Evolutionary conservation across 1,140 invertebrate species (phyloP).

Genomic region (Antheraea mylitta): DNA sequence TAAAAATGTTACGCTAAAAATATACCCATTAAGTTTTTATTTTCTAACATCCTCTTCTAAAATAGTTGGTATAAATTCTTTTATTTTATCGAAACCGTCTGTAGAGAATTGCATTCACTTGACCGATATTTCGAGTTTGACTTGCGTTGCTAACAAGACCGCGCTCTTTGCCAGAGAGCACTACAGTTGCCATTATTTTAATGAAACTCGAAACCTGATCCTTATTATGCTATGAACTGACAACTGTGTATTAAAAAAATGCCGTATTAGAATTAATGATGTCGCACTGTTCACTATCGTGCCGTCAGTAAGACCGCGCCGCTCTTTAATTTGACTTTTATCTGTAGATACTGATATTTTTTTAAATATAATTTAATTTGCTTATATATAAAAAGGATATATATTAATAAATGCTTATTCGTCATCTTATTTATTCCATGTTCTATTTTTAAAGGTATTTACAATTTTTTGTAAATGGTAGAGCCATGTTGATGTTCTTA

Average conservation of each 20-base stretch:
- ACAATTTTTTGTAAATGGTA: too few species aligned
- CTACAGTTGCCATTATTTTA: neutral
- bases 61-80: neutral
- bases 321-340: too few species aligned
- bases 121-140: neutral
- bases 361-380: too few species aligned
- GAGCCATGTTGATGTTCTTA: too few species aligned
- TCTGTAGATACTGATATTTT: neutral
- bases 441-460: too few species aligned
- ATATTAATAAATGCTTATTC: too few species aligned
- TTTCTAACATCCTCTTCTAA: too few species aligned
- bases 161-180: neutral
- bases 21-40: too few species aligned
- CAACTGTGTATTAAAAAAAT: neutral
- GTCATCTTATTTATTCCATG: too few species aligned
- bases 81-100: neutral
- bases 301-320: neutral
- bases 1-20: too few species aligned
- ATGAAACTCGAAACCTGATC: constrained; percentile 9
- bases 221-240: neutral
- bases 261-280: neutral
- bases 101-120: constrained; percentile 1
- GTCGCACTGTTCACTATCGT: neutral
- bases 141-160: neutral
- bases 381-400: too few species aligned